Base-by-base conservation (phyloP, 2,113 vertebrate genomes). In the Rhinoderma darwinii region DNA sequence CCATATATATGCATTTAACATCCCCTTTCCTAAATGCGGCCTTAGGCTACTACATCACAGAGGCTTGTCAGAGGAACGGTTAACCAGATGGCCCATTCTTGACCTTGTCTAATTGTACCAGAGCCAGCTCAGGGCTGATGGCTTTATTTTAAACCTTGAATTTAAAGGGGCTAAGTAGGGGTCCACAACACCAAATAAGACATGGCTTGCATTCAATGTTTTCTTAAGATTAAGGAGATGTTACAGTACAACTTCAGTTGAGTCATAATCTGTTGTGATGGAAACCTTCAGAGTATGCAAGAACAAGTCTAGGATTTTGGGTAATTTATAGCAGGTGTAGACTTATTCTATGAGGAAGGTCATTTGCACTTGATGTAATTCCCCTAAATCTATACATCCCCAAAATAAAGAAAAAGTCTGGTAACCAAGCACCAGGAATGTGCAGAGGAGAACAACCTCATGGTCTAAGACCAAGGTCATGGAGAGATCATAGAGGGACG, bases 311-410 rank as follows among this genome's bases (percentile, higher is more conserved):
- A 32, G 70, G 68, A 73, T 73, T 70, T 74, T 32, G 20, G 32
- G 66, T 74, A 84, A 84, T 84, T 84, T 84, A 84, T 73, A 72
- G 82, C 82, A 84, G 82, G 82, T 84, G 82, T 47, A 32, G 75
- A 78, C 43, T 15, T 72, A 22, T 72, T 32, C 41, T 35, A 70
- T 32, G n/a, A 41, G 22, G 32, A 82, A 82, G 59, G 56, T 66
- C 79, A 66, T 44, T 61, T 66, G 59, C 56, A 63, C 43, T 51
- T 70, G 81, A 72, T 83, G 81, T 83, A 43, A 83, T 70, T 72
- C 32, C 27, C 41, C n/a, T 61, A 82, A 82, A 82, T 44, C 59
- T 68, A 70, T 50, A 44, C 81, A 50, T 47, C 56, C 41, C 81
- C 30, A 22, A 32, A 50, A 35, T 35, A n/a, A 30, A 30, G 39